phyloP scores from a whole-genome alignment of 2,797 vertebrate species.

The Miichthys miiuy region DNA sequence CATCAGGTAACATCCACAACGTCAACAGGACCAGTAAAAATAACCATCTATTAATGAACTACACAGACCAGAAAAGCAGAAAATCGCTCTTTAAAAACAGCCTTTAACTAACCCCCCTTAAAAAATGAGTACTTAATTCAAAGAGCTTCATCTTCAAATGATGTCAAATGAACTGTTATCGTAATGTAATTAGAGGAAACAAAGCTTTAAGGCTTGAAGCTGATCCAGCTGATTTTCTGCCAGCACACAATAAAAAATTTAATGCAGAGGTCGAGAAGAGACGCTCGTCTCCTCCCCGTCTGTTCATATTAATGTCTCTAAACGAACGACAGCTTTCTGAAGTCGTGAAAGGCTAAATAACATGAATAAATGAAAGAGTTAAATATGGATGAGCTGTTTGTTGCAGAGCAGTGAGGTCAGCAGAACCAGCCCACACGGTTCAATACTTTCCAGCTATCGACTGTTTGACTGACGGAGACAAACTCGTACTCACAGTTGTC shows the following conservation, averaged over 20 bases:
- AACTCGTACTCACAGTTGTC: conserved; percentile 92
- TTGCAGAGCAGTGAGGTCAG: conserved; percentile 2
- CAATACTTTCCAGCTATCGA: conserved; percentile 74
- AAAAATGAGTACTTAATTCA: neutral
- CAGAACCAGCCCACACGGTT: conserved; percentile 10
- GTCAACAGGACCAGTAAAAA: neutral
- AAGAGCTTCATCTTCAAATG: neutral
- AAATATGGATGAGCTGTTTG: too few species aligned
- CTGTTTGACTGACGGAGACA: neutral
- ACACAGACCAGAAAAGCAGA: neutral
- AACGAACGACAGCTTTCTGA: conserved; percentile 1
- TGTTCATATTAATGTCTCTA: neutral
- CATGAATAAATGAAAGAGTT: too few species aligned
- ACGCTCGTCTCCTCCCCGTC: neutral
- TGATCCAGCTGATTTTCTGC: conserved; percentile 19
- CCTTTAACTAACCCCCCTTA: too few species aligned
- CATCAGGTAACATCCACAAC: too few species aligned
- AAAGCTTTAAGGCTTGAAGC: neutral
- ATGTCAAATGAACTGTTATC: neutral
- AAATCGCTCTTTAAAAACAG: neutral
- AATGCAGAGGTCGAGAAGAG: neutral
- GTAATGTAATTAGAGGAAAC: conserved; percentile 12
- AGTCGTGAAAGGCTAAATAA: too few species aligned
- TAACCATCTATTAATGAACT: neutral
- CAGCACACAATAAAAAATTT: neutral